Conservation (phyloP, 2,797 vertebrate species). For the Garrulus glandarius region DNA sequence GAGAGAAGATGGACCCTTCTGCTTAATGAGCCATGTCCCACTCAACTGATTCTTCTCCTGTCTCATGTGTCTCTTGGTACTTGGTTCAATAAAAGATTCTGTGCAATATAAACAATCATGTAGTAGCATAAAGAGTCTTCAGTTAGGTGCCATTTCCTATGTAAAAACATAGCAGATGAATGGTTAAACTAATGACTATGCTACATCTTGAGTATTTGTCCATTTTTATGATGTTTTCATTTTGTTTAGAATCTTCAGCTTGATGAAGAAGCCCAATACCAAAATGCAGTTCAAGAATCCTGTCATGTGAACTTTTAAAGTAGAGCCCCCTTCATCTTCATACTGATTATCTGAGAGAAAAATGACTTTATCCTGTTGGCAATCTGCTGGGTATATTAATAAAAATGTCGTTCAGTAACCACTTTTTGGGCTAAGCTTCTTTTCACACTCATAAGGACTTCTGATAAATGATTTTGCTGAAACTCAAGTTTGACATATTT, state of each 20-base stretch:
- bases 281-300: constrained; percentile 80
- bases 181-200: not conserved
- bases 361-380: constrained; percentile 37
- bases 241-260: constrained; percentile 78
- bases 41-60: not conserved
- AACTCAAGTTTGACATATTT: not conserved
- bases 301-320: constrained; percentile 77
- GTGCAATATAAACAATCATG: not conserved
- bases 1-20: not conserved
- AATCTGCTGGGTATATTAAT: constrained; percentile 63
- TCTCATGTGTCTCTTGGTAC: not conserved
- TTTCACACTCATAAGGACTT: not conserved
- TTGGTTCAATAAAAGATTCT: not conserved
- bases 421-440: constrained; percentile 21
- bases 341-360: constrained; percentile 50
- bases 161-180: not conserved
- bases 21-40: not conserved
- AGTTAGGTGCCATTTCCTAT: not conserved
- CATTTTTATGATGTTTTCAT: constrained; percentile 49
- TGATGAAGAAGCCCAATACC: constrained; percentile 80
- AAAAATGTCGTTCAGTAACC: constrained; percentile 60
- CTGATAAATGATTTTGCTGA: not conserved
- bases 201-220: not conserved
- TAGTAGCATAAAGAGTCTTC: not conserved
- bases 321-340: constrained; percentile 29